Evolutionary conservation across 2,888 invertebrate genomes (phyloP), one percentile per base, ranked within the genome.

Genomic region (Crepidodera aurea): DNA sequence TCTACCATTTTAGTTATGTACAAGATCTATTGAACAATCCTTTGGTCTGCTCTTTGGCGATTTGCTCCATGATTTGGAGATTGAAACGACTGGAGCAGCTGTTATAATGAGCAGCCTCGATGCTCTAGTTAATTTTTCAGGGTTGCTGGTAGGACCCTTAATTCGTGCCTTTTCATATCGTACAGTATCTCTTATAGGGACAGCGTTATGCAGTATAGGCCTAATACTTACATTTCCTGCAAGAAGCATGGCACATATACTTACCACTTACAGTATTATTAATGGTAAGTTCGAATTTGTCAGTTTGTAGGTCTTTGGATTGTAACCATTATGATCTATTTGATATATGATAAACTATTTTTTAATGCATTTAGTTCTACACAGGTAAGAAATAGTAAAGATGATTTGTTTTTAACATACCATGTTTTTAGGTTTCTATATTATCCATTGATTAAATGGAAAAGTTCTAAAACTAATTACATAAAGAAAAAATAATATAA

Each of bases 31-130:
- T 74, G 92, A 92, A 78, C 91, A 92, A 55, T 92, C 91, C 1
- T 92, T 92, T 75, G 91, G 91, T 44, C 83, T 92, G 53, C 84
- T 92, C n/a, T 92, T 92, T 77, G 89, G 90, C 71, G 91, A 91
- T 78, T 82, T 90, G 32, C 80, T 92, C 55, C 83, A 83, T 59
- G 87, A 89, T 60, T 83, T 91, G 27, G 83, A 85, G n/a, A 89
- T 91, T 48, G 87, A 87, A 69, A 91, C 91, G 1, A 90, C 90
- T 0, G 90, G 90, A 40, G 89, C 90, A 0, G 88, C 91, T 2
- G 81, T 91, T 55, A 90, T 92, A 71, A 88, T 90, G 82, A 90
- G 91, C 79, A 87, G 89, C 19, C 82, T 90, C 72, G 91, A 91
- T 78, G 89, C 89, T 3, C 88, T 89, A 71, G 88, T 91, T 78